phyloP scores from a whole-genome alignment of 2,113 vertebrate species.

The Hylia prasina region DNA sequence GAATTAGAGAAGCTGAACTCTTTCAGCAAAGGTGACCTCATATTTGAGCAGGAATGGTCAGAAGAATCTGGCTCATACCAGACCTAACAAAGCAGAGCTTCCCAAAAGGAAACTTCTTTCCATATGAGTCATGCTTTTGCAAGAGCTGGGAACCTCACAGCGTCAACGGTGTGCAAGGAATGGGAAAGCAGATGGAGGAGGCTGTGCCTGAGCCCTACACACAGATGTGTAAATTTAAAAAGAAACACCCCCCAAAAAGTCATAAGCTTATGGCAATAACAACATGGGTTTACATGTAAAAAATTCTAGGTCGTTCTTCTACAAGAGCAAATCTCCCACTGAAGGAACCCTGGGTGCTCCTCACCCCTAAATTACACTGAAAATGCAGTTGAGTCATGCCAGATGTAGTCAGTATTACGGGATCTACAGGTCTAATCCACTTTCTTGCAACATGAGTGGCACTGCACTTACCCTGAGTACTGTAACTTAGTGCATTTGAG shows the following conservation, averaged over 20 bases:
- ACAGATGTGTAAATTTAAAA: not conserved
- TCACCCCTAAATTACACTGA: not conserved
- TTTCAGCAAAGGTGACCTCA: not conserved
- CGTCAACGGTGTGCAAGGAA: not conserved
- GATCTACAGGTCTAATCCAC: not conserved
- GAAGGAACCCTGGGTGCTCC: not conserved
- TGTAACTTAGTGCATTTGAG: not conserved
- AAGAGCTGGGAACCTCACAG: not conserved
- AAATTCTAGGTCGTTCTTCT: not conserved
- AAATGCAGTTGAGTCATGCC: not conserved
- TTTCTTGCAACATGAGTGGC: not conserved
- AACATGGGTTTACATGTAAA: not conserved
- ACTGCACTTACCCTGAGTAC: not conserved
- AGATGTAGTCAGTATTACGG: not conserved
- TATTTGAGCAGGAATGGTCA: not conserved
- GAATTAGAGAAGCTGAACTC: not conserved
- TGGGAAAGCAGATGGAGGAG: not conserved
- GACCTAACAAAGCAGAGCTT: not conserved
- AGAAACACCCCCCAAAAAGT: not conserved
- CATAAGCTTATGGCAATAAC: not conserved
- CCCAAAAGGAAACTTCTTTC: not conserved
- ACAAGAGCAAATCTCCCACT: not conserved
- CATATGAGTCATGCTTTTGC: not conserved
- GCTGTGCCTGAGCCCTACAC: not conserved
- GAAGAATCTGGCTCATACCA: not conserved